phyloP scores from a whole-genome alignment of 2,888 invertebrate genomes.

The Drosophila sordidapex region DNA sequence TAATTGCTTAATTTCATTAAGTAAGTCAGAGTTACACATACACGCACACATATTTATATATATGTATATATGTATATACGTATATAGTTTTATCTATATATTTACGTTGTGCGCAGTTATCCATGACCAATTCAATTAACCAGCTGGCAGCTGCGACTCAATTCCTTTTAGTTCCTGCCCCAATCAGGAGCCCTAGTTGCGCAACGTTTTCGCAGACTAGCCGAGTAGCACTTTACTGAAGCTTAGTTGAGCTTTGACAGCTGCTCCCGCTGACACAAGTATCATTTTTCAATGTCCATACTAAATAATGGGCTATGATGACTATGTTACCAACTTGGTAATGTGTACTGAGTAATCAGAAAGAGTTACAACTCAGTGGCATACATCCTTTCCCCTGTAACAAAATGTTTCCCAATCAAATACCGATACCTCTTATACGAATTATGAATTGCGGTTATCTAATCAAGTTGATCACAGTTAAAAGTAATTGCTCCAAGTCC shows the following conservation, averaged over 20 bases:
- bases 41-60: not conserved
- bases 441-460: not conserved
- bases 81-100: constrained; percentile 17
- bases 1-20: constrained; percentile 80
- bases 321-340: constrained; percentile 10
- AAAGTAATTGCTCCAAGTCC: not conserved
- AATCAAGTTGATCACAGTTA: not conserved
- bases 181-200: constrained; percentile 17
- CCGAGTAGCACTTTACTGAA: constrained; percentile 35
- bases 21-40: constrained; percentile 50
- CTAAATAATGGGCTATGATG: constrained; percentile 30
- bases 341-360: constrained; percentile 3
- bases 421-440: not conserved
- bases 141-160: constrained; percentile 51
- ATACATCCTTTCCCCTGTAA: not conserved
- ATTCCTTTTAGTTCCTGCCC: constrained; percentile 2
- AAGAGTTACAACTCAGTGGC: constrained; percentile 1
- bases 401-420: not conserved
- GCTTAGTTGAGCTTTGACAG: constrained; percentile 56
- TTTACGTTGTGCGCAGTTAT: constrained; percentile 49
- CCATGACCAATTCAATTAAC: constrained; percentile 79
- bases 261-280: constrained; percentile 50
- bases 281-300: constrained; percentile 54
- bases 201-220: not conserved
- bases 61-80: too few relatives aligned